Conservation (phyloP, 2,888 invertebrate species). For the Venusia cambrica region DNA sequence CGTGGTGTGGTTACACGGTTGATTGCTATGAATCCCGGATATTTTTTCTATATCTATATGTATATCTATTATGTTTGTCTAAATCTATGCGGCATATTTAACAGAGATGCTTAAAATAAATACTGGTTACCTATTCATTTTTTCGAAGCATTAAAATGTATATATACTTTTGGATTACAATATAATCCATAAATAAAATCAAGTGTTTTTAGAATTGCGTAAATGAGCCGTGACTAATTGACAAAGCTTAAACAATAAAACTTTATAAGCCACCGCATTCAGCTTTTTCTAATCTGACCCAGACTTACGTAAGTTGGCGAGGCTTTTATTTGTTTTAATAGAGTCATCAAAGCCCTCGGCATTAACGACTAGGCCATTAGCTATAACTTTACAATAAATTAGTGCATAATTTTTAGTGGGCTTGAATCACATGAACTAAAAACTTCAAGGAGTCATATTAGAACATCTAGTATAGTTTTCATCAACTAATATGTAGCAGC, state of each 20-base stretch:
- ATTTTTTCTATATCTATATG: too few relatives aligned
- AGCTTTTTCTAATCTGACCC: constrained; percentile 19
- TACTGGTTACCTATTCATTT: constrained; percentile 3
- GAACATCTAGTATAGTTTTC: too few relatives aligned
- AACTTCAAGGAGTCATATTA: too few relatives aligned
- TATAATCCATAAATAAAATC: too few relatives aligned
- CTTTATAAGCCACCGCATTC: constrained; percentile 18
- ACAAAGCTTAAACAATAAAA: constrained; percentile 10
- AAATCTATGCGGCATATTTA: too few relatives aligned
- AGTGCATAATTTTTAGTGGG: constrained; percentile 29
- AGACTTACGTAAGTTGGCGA: constrained; percentile 12
- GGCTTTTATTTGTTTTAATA: constrained; percentile 17
- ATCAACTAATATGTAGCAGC: too few relatives aligned
- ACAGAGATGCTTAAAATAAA: too few relatives aligned
- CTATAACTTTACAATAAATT: constrained; percentile 36
- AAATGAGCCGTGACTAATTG: constrained; percentile 13
- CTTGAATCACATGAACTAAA: constrained; percentile 36
- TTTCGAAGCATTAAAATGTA: too few relatives aligned
- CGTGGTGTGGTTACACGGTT: constrained; percentile 23
- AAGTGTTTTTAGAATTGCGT: constrained; percentile 4
- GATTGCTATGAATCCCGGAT: constrained; percentile 14
- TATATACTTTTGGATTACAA: too few relatives aligned
- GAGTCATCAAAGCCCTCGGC: constrained; percentile 9
- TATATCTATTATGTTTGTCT: too few relatives aligned
- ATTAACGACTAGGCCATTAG: constrained; percentile 31